A percentile compares a stretch with the other conserved stretches of the same genome.
phyloP scores from a whole-genome alignment of 35 echinoderm and acorn worm species.

The Eucidaris tribuloides region DNA sequence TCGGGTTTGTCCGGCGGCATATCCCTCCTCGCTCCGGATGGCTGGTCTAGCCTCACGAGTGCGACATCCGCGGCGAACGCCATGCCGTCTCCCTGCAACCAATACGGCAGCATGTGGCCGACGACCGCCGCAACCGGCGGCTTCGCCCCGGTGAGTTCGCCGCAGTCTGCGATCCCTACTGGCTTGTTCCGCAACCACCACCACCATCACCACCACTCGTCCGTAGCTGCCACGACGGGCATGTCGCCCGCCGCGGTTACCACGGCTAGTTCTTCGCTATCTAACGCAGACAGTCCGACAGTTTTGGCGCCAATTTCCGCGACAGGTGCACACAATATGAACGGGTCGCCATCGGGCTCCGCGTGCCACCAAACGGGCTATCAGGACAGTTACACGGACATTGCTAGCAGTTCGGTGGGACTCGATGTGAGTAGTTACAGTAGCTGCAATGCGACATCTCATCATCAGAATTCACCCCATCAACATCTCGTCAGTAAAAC shows the following conservation, averaged over 20 bases:
- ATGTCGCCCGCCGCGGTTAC: neutral
- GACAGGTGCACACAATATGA: neutral
- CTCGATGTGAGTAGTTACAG: neutral
- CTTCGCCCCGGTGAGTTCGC: conserved; percentile 1
- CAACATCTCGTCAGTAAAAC: conserved; percentile 2
- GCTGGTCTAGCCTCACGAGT: neutral
- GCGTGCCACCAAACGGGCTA: conserved; percentile 10
- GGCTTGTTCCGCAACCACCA: conserved; percentile 5
- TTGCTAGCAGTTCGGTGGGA: neutral
- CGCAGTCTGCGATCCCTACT: neutral
- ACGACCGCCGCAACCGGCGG: neutral
- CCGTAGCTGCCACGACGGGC: neutral
- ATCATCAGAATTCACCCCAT: conserved; percentile 23
- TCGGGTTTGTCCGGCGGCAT: neutral
- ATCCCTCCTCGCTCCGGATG: conserved; percentile 2
- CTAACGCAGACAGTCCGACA: neutral
- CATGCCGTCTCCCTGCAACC: neutral
- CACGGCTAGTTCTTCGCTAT: neutral
- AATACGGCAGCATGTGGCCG: conserved; percentile 21
- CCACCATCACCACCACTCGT: neutral
- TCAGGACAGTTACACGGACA: neutral
- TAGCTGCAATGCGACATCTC: neutral
- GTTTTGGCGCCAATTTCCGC: neutral
- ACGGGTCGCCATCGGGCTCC: neutral
- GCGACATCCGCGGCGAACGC: neutral